Evolutionary conservation across 30 jellyfish, hydroid and myxozoan species (phyloP).

Genomic region (Hydra vulgaris): DNA sequence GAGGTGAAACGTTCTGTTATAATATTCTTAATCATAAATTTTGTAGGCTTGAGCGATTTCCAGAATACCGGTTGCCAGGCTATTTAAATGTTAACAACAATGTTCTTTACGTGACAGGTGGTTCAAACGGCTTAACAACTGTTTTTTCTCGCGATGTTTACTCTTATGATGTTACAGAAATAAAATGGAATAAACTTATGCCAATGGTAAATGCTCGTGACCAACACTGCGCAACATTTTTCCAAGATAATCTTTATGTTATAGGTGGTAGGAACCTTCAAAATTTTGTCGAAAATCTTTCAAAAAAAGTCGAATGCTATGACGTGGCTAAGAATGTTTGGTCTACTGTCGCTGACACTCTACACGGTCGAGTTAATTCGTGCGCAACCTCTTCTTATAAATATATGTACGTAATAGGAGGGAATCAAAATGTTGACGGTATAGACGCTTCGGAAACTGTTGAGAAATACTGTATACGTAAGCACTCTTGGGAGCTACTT

Average conservation of each 20-base stretch:
- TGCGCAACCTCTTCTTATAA: slow-evolving; percentile 18
- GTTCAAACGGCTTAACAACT: not conserved
- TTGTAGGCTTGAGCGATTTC: slow-evolving; percentile 17
- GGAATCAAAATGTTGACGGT: not conserved
- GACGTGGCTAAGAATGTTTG: slow-evolving; percentile 1
- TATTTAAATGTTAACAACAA: not conserved
- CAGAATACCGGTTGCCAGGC: slow-evolving; percentile 18
- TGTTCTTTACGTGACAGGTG: slow-evolving; percentile 15
- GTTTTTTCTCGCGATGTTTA: not conserved
- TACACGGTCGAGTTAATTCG: not conserved
- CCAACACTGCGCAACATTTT: slow-evolving; percentile 1
- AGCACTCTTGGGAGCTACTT: slow-evolving; percentile 10
- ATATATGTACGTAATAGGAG: slow-evolving; percentile 27
- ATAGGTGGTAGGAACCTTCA: slow-evolving; percentile 12
- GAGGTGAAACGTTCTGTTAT: slow-evolving; percentile 21
- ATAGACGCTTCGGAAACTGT: slow-evolving; percentile 8
- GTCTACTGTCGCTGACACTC: not conserved
- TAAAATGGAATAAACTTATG: slow-evolving; percentile 1
- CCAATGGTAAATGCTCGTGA: slow-evolving; percentile 13
- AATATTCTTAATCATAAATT: not conserved
- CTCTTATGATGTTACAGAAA: slow-evolving; percentile 6
- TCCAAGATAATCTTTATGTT: slow-evolving; percentile 11
- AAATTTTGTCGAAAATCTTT: not conserved
- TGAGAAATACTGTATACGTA: slow-evolving; percentile 22
- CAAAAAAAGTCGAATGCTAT: slow-evolving; percentile 14